Evolutionary conservation across 2,888 invertebrate genomes (phyloP).

Genomic region (Euplexia lucipara): DNA sequence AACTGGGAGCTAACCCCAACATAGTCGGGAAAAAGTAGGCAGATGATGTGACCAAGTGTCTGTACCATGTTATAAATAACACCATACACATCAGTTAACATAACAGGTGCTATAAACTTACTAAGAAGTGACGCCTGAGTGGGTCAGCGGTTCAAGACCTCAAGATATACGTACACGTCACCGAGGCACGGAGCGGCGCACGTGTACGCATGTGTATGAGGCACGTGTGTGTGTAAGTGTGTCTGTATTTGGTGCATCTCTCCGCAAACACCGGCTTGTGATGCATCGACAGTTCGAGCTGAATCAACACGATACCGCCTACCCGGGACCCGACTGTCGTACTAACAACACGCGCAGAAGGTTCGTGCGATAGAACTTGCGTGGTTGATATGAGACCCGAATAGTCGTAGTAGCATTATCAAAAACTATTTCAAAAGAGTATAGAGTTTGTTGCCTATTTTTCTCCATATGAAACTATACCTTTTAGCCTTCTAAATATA

Average conservation of each 20-base stretch:
- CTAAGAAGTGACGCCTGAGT: not conserved
- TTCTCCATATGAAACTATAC: not conserved
- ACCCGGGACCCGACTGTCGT: not conserved
- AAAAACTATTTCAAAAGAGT: not conserved
- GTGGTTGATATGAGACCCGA: not conserved
- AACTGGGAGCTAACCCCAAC: not conserved
- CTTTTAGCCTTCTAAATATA: not conserved
- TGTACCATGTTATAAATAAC: not conserved
- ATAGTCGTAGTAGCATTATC: not conserved
- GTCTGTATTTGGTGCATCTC: slow-evolving; percentile 42
- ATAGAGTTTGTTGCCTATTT: too few species aligned
- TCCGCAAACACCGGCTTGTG: slow-evolving; percentile 58
- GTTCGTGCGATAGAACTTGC: not conserved
- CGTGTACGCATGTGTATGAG: slow-evolving; percentile 4
- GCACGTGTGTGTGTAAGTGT: slow-evolving; percentile 6
- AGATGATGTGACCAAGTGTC: too few species aligned
- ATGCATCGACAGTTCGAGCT: slow-evolving; percentile 61
- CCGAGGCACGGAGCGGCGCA: slow-evolving; percentile 12
- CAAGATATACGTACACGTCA: slow-evolving; percentile 5
- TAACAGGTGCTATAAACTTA: not conserved
- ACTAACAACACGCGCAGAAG: slow-evolving; percentile 21
- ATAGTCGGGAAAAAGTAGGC: too few species aligned
- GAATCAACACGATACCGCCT: slow-evolving; percentile 64
- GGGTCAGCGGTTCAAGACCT: not conserved
- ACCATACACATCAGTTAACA: not conserved